Base-by-base conservation (phyloP, 1,140 invertebrate genomes). In the Cardiocondyla obscurior region DNA sequence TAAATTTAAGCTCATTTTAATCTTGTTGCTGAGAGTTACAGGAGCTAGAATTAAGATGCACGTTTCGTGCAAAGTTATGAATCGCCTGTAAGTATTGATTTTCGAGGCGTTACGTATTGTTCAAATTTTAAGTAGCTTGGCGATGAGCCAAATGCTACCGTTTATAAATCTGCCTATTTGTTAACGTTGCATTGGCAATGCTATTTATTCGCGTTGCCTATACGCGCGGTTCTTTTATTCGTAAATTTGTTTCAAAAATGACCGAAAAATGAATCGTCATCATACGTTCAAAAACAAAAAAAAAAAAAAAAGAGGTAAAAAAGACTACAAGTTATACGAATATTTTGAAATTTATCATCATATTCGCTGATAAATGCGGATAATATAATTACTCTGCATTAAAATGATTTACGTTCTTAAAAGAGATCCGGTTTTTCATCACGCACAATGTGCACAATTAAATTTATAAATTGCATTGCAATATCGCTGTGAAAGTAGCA, bases 81-180 rank as follows among this genome's bases (percentile, higher is more conserved):
- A 55, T 79, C 74, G 25, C 55, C 62, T 42, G 62, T 67, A n/a
- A n/a, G n/a, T n/a, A 77, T 77, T 67, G 74, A 79, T 79, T 79
- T 79, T 55, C 49, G 33, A 79, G 64, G 74, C 33, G 16, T 76
- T 76, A 65, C 22, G 57, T 69, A 79, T 79, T 79, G 74, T 69
- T 69, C 44, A 69, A 79, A 79, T 79, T 79, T 79, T 69, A 79
- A 79, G 62, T 67, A 77, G 44, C n/a, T 77, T 77, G 74, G 74
- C 74, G 22, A 12, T 55, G n/a, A 30, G 74, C 60, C 74, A 77
- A 77, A 67, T 28, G 16, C 22, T 72, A 49, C 4, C 55, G 5
- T 76, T 46, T 77, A 77, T 67, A 53, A 77, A 67, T 77, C 60
- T 16, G 19, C 46, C n/a, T 76, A 76, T 53, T 79, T 77, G 60